Evolutionary conservation across 35 echinoderm and acorn worm species (phyloP).

Genomic region (Apostichopus parvimensis): DNA sequence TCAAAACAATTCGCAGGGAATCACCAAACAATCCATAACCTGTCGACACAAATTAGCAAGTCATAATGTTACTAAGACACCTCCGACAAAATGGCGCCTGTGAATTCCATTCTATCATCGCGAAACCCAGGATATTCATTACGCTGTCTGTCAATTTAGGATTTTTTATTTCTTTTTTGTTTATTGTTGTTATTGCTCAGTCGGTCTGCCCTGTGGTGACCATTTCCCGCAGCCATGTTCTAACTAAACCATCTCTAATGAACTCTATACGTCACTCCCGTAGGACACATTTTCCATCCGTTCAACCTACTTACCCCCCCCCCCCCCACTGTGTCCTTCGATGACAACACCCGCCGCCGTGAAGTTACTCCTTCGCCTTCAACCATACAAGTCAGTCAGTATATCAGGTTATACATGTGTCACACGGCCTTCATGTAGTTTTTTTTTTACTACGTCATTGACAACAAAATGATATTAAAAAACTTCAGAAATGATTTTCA

Average conservation of each 20-base stretch:
- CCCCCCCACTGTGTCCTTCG: no score
- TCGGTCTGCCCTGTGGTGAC: neutral
- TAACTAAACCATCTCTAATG: neutral
- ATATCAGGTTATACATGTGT: no score
- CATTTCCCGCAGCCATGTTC: neutral
- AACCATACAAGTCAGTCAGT: neutral
- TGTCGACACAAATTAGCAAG: constrained; percentile 15
- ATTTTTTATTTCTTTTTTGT: neutral
- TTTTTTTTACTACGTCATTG: neutral
- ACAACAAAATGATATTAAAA: constrained; percentile 1
- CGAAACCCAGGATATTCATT: neutral
- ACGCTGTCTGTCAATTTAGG: neutral
- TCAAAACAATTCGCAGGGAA: neutral
- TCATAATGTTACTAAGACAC: neutral
- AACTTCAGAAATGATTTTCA: constrained; percentile 10
- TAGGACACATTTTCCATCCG: neutral
- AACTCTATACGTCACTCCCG: no score
- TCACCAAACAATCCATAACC: neutral
- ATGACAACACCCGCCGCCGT: no score
- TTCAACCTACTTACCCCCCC: neutral
- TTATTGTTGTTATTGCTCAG: neutral
- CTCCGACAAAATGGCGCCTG: constrained; percentile 6
- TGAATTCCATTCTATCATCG: neutral
- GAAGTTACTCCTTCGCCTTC: no score
- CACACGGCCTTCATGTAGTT: no score